Conservation (phyloP, 2,888 invertebrate species). For the Coelopa pilipes region DNA sequence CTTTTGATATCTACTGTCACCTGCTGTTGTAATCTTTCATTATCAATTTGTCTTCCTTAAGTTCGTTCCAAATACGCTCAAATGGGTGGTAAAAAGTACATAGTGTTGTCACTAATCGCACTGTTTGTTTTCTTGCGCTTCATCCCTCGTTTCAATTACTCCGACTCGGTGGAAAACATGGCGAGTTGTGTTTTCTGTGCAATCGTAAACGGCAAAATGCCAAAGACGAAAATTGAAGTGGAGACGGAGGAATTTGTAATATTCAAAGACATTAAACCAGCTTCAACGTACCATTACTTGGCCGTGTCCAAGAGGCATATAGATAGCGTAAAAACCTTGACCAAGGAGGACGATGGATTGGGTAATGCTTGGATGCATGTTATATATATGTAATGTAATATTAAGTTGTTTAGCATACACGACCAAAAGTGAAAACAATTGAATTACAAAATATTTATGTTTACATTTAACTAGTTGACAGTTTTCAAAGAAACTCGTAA, state of each 20-base stretch:
- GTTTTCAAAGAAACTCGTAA: no score
- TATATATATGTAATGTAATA: no score
- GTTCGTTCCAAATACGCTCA: constrained; percentile 6
- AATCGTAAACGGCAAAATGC: constrained; percentile 72
- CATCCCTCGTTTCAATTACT: constrained; percentile 37
- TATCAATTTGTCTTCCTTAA: constrained; percentile 1
- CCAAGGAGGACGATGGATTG: constrained; percentile 73
- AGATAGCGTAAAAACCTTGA: constrained; percentile 77
- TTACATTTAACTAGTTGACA: no score
- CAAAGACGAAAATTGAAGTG: constrained; percentile 72
- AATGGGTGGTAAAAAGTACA: constrained; percentile 39
- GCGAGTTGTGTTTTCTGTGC: constrained; percentile 79
- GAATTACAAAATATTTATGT: no score
- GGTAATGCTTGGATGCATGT: constrained; percentile 68
- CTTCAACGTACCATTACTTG: constrained; percentile 81
- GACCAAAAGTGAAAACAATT: no score
- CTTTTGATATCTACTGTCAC: no score
- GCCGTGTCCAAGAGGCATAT: constrained; percentile 83
- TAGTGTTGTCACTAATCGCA: constrained; percentile 38
- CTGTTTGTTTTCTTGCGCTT: constrained; percentile 38
- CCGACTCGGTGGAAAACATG: constrained; percentile 34
- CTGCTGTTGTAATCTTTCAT: constrained; percentile 11
- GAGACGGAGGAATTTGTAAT: constrained; percentile 82
- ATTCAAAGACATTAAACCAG: constrained; percentile 87
- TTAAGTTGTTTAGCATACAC: no score